A percentile compares a stretch with the other conserved stretches of the same genome.
These are phyloP conservation scores for Ommatoiulus sabulosus DNA, from an alignment of 2,888 invertebrate species.

Conservation along the genomic window DNA sequence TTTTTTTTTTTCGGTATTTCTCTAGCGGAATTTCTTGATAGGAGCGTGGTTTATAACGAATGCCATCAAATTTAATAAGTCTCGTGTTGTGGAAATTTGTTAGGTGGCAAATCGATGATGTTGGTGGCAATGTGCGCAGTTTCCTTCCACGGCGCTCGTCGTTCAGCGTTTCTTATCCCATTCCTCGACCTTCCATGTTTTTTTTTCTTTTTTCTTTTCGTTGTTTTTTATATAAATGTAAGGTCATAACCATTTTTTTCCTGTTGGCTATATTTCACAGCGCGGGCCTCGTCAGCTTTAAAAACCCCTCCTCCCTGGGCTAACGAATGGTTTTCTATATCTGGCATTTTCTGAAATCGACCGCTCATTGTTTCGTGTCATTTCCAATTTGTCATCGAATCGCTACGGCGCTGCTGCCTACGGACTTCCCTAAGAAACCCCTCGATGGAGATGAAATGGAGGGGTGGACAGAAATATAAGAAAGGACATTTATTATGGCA, in stretches of 20 bases:
- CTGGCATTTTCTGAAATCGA: slow-evolving; percentile 36
- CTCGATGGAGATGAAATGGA: slow-evolving; percentile 39
- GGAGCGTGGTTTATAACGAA: background rate
- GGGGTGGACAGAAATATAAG: slow-evolving; percentile 40
- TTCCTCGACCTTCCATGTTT: background rate
- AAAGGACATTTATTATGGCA: slow-evolving; percentile 43
- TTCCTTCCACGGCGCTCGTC: background rate
- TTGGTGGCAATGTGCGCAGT: background rate
- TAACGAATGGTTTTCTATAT: slow-evolving; percentile 32
- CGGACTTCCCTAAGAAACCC: background rate
- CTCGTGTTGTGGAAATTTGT: slow-evolving; percentile 24
- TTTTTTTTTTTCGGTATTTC: background rate
- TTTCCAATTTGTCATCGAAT: slow-evolving; percentile 42
- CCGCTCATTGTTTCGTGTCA: slow-evolving; percentile 43
- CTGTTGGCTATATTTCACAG: background rate
- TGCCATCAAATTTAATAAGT: slow-evolving; percentile 23
- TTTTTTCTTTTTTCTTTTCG: no score
- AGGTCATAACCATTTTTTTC: slow-evolving; percentile 36
- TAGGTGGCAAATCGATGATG: slow-evolving; percentile 17
- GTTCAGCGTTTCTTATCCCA: background rate
- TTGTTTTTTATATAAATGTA: background rate
- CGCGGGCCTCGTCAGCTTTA: slow-evolving; percentile 26
- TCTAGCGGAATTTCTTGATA: background rate
- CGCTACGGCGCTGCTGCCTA: background rate
- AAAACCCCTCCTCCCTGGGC: background rate